Conservation (phyloP, 2,113 vertebrate genomes). For the Coryphaenoides rupestris region DNA sequence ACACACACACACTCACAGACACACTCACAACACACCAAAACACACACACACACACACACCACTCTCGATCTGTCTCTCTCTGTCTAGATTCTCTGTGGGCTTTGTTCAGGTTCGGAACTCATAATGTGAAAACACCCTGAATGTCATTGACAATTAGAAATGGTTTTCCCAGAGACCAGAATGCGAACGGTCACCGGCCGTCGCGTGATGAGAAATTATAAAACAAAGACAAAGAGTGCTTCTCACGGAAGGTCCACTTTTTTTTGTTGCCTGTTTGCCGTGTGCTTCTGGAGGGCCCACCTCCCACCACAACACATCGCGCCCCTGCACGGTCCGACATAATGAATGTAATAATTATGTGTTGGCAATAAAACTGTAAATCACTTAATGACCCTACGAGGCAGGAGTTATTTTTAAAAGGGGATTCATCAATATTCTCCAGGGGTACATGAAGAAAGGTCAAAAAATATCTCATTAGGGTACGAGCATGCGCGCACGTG, state of each 20-base stretch:
- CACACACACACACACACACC: no score
- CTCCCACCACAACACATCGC: slow-evolving; percentile 36
- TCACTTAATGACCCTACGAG: slow-evolving; percentile 73
- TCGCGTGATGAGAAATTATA: no score
- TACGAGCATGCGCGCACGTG: slow-evolving; percentile 36
- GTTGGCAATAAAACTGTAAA: slow-evolving; percentile 72
- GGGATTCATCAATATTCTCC: slow-evolving; percentile 76
- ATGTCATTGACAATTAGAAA: slow-evolving; percentile 49
- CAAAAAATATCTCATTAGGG: slow-evolving; percentile 67
- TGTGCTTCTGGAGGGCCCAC: slow-evolving; percentile 44
- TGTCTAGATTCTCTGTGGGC: background rate
- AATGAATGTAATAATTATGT: slow-evolving; percentile 73
- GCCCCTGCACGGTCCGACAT: slow-evolving; percentile 49
- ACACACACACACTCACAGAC: no score
- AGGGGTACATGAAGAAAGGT: slow-evolving; percentile 70
- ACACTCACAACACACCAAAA: no score
- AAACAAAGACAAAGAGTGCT: no score
- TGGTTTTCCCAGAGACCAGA: no score
- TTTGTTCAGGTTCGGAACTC: slow-evolving; percentile 38
- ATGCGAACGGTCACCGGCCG: no score
- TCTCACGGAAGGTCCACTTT: background rate
- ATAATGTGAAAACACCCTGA: slow-evolving; percentile 26
- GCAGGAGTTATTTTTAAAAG: slow-evolving; percentile 75
- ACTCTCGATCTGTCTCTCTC: no score
- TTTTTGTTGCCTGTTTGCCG: slow-evolving; percentile 12